phyloP scores from a whole-genome alignment of 2,888 invertebrate species.

The Candidula unifasciata region DNA sequence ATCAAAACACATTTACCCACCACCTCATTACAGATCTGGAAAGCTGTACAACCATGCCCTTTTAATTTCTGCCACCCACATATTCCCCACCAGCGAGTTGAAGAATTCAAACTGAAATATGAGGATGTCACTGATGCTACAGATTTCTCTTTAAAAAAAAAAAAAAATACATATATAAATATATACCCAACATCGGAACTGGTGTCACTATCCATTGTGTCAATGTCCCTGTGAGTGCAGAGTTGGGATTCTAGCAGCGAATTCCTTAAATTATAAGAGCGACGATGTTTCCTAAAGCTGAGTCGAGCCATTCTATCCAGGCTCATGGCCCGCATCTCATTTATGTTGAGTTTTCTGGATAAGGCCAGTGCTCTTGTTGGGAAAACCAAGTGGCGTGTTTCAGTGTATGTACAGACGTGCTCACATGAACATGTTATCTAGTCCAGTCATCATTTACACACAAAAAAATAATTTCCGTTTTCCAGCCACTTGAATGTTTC shows the following conservation, averaged over 20 bases:
- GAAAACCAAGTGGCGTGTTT: constrained; percentile 8
- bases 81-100: too few species aligned
- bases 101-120: too few species aligned
- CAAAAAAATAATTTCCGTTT: not conserved
- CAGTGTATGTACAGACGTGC: not conserved
- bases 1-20: too few species aligned
- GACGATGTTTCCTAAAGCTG: constrained; percentile 41
- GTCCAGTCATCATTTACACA: not conserved
- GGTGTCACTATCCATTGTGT: constrained; percentile 43
- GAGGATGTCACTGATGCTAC: too few species aligned
- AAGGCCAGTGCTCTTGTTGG: not conserved
- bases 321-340: not conserved
- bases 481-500: too few species aligned
- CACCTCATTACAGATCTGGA: too few species aligned
- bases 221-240: not conserved
- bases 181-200: constrained; percentile 37
- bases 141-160: too few species aligned
- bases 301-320: constrained; percentile 28
- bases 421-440: not conserved
- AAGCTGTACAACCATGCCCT: too few species aligned
- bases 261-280: constrained; percentile 29
- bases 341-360: not conserved
- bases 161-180: too few species aligned
- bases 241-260: constrained; percentile 23
- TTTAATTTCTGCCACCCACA: too few species aligned